Evolutionary conservation across 2,888 invertebrate genomes (phyloP), one percentile per base, ranked within the genome.

Genomic region (Elysia crispata): DNA sequence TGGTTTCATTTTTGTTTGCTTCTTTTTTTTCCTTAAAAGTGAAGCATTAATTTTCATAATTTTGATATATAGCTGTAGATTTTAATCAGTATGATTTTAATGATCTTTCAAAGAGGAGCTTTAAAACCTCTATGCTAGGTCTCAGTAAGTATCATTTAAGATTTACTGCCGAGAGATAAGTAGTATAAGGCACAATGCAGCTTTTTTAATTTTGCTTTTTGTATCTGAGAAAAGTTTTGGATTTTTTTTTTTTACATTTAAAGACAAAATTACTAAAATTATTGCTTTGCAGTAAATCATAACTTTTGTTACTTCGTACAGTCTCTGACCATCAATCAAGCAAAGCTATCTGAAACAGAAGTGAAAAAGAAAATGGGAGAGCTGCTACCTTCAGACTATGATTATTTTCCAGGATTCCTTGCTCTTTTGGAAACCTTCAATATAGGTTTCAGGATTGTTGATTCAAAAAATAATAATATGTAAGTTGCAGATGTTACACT

Each of bases 371-470:
- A 15, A 25, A 8, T 79, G 13, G 28, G 54, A n/a, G 57, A 74
- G 0, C 41, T 49, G n/a, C 60, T 79, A 54, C 73, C 66, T n/a
- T 13, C 25, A 31, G 60, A 77, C 28, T 67, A 77, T 41, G 78
- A 73, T 31, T 76, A 70, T 49, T 80, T 80, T 41, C 60, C 69
- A 28, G 70, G 75, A 1, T 60, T 80, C 49, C 28, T 80, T 30
- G 50, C 66, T 20, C 49, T 80, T 11, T 33, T 80, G 80, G 80
- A 80, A 33, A 54, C 31, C 23, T 80, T 80, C 57, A 80, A 76
- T 31, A 80, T 80, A 30, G 80, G 80, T 23, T 30, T 80, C 15
- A 67, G 80, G 31, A 70, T 80, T 15, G 33, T n/a, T 41, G 76
- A 62, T 23, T 30, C 30, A 13, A n/a, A 25, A 11, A 23, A 50